A percentile compares a stretch with the other conserved stretches of the same genome.
phyloP scores from a whole-genome alignment of 2,888 invertebrate species.

The Piscicola geometra region DNA sequence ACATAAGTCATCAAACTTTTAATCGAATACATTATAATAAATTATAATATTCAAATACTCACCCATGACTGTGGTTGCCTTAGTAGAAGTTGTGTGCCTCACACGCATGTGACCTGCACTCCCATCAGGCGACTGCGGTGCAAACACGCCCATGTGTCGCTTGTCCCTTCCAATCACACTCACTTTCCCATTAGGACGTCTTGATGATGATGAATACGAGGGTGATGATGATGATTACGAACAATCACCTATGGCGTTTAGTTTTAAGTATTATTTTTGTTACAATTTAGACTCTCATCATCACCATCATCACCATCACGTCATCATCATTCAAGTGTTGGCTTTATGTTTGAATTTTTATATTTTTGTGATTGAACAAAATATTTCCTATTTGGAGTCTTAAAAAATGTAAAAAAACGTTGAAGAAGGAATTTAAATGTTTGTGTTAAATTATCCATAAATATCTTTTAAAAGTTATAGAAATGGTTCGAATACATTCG shows the following conservation, averaged over 20 bases:
- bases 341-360: not conserved
- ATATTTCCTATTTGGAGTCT: not conserved
- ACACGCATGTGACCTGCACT: too few relatives aligned
- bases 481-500: too few relatives aligned
- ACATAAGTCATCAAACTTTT: too few relatives aligned
- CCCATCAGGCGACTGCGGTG: too few relatives aligned
- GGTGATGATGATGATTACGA: not conserved
- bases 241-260: not conserved
- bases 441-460: not conserved
- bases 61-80: too few relatives aligned
- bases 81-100: too few relatives aligned
- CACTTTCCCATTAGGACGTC: too few relatives aligned
- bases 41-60: too few relatives aligned
- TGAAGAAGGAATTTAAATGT: not conserved
- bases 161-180: too few relatives aligned
- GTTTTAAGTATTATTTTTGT: not conserved
- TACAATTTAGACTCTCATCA: not conserved
- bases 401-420: not conserved
- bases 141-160: too few relatives aligned
- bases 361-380: not conserved
- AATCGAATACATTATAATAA: too few relatives aligned
- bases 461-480: not conserved
- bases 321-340: not conserved
- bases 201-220: not conserved
- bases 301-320: not conserved